These are phyloP conservation scores for Antennarius maculatus DNA, from an alignment of 2,797 vertebrate species.

Conservation along the genomic window DNA sequence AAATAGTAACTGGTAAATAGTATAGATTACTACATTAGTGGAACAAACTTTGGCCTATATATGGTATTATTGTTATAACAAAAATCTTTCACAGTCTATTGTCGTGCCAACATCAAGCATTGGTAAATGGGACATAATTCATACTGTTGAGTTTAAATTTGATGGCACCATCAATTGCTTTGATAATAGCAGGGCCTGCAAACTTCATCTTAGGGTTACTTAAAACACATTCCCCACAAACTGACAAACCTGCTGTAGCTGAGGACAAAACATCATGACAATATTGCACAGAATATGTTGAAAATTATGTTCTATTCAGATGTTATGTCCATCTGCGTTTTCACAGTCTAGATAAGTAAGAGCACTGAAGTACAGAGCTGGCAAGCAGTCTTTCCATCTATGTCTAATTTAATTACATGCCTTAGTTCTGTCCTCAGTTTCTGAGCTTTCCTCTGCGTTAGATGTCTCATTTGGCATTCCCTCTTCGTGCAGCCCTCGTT, in stretches of 20 bases:
- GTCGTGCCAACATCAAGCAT: not conserved
- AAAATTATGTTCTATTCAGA: not conserved
- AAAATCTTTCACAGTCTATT: too few relatives aligned
- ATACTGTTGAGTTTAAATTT: constrained; percentile 9
- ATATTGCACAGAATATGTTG: not conserved
- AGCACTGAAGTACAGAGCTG: constrained; percentile 31
- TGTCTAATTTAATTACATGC: constrained; percentile 58
- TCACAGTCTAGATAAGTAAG: constrained; percentile 16
- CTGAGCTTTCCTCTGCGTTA: constrained; percentile 52
- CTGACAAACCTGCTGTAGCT: constrained; percentile 13
- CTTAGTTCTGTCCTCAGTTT: constrained; percentile 49
- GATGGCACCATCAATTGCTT: not conserved
- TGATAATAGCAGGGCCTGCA: not conserved
- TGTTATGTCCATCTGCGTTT: constrained; percentile 15
- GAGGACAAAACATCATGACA: constrained; percentile 8
- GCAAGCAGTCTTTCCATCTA: constrained; percentile 38
- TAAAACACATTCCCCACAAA: not conserved
- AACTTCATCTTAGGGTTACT: too few relatives aligned
- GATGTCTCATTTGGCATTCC: constrained; percentile 75
- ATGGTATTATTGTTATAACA: too few relatives aligned
- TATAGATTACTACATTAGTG: too few relatives aligned
- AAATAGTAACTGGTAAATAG: too few relatives aligned
- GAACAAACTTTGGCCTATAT: too few relatives aligned
- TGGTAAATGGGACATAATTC: not conserved
- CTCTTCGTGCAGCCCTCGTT: constrained; percentile 67